These are phyloP conservation scores for Ornithorhynchus anatinus DNA, from an alignment of 2,113 vertebrate genomes.

Conservation along the genomic window DNA sequence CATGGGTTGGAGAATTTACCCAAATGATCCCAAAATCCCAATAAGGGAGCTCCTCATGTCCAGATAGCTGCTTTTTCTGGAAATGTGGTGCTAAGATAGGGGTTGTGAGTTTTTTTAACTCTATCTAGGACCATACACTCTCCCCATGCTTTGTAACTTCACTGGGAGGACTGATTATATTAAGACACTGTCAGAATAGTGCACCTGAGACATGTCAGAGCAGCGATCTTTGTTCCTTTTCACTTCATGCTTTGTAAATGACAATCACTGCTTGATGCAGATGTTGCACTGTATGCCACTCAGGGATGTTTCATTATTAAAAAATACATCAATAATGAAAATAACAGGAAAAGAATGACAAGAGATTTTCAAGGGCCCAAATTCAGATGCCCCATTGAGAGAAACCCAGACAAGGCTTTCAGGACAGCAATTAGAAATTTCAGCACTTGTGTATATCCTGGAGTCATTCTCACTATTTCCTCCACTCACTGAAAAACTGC, in stretches of 20 bases:
- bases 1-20: too few species aligned
- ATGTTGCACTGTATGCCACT: slow-evolving; percentile 80
- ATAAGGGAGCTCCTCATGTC: too few species aligned
- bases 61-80: too few species aligned
- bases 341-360: slow-evolving; percentile 70
- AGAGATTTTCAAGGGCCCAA: slow-evolving; percentile 57
- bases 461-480: slow-evolving; percentile 74
- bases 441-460: slow-evolving; percentile 57
- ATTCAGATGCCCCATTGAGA: slow-evolving; percentile 57
- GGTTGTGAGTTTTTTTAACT: too few species aligned
- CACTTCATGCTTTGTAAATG: slow-evolving; percentile 69
- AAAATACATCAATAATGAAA: slow-evolving; percentile 41
- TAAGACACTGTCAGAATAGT: slow-evolving; percentile 5
- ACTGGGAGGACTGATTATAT: slow-evolving; percentile 1
- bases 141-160: slow-evolving; percentile 39
- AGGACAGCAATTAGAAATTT: slow-evolving; percentile 60
- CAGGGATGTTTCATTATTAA: slow-evolving; percentile 81
- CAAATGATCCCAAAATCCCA: too few species aligned
- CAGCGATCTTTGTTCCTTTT: slow-evolving; percentile 17
- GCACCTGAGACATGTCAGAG: slow-evolving; percentile 9
- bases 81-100: too few species aligned
- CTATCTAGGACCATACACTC: not conserved
- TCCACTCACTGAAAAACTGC: slow-evolving; percentile 31
- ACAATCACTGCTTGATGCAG: slow-evolving; percentile 85
- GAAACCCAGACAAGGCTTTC: slow-evolving; percentile 93